Percentiles rank a stretch among this genome's conserved stretches.
Evolutionary conservation across 1,140 invertebrate species (phyloP).

Genomic region (Camponotus floridanus): DNA sequence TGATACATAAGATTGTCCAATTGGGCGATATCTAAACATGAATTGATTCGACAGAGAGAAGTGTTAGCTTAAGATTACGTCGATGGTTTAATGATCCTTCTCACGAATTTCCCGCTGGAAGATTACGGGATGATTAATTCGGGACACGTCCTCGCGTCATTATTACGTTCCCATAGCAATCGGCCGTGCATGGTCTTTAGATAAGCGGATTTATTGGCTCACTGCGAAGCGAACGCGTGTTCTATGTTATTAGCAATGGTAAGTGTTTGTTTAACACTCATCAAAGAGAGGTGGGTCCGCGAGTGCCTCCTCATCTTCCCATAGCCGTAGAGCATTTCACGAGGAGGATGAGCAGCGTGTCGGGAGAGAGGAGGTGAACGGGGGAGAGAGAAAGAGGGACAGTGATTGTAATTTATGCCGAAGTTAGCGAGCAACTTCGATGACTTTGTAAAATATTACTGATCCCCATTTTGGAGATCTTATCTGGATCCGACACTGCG

Average conservation of each 20-base stretch:
- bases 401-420: slow-evolving; percentile 81
- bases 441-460: slow-evolving; percentile 84
- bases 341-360: slow-evolving; percentile 52
- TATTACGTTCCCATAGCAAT: slow-evolving; percentile 41
- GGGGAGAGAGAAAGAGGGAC: slow-evolving; percentile 38
- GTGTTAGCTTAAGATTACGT: slow-evolving; percentile 32
- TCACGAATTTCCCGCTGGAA: slow-evolving; percentile 20
- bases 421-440: slow-evolving; percentile 84
- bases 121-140: slow-evolving; percentile 52
- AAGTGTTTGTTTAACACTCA: slow-evolving; percentile 79
- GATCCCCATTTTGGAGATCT: slow-evolving; percentile 80
- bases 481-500: slow-evolving; percentile 77
- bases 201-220: slow-evolving; percentile 70
- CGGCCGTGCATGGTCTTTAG: slow-evolving; percentile 57
- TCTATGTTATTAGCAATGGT: slow-evolving; percentile 75
- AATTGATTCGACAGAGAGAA: slow-evolving; percentile 34
- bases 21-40: background rate
- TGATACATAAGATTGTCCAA: background rate
- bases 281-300: slow-evolving; percentile 47
- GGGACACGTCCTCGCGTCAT: slow-evolving; percentile 19
- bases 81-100: slow-evolving; percentile 24
- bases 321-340: slow-evolving; percentile 35
- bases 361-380: background rate
- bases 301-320: slow-evolving; percentile 60
- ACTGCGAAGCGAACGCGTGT: slow-evolving; percentile 62